phyloP scores from a whole-genome alignment of 2,888 invertebrate species.

The Sminthurinus aureus region DNA sequence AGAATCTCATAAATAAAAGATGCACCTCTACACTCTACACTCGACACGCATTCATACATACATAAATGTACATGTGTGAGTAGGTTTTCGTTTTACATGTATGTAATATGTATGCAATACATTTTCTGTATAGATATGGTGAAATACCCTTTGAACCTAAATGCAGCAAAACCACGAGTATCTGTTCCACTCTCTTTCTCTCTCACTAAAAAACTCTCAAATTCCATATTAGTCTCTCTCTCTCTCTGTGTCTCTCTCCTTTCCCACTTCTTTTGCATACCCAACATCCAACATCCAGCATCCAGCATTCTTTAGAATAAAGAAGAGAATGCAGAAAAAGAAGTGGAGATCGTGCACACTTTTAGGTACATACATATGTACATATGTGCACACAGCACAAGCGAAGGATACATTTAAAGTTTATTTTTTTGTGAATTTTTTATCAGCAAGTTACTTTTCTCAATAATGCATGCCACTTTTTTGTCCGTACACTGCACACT shows the following conservation, averaged over 20 bases:
- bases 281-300: not conserved
- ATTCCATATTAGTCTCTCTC: not conserved
- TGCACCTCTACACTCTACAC: constrained; percentile 21
- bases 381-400: not conserved
- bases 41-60: not conserved
- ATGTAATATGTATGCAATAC: not conserved
- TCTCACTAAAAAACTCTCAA: not conserved
- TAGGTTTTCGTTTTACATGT: no score
- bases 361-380: not conserved
- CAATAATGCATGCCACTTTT: not conserved
- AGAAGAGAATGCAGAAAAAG: not conserved
- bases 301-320: no score
- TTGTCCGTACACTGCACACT: not conserved
- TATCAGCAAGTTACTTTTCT: constrained; percentile 25
- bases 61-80: not conserved
- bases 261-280: not conserved
- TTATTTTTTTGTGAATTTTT: constrained; percentile 28
- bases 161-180: not conserved
- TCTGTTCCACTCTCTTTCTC: not conserved
- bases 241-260: not conserved
- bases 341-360: not conserved
- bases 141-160: not conserved
- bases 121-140: not conserved
- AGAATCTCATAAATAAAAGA: constrained; percentile 39
- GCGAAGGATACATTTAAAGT: constrained; percentile 27